Evolutionary conservation across 2,797 vertebrate species (phyloP).

Genomic region (Sylvilagus floridanus): DNA sequence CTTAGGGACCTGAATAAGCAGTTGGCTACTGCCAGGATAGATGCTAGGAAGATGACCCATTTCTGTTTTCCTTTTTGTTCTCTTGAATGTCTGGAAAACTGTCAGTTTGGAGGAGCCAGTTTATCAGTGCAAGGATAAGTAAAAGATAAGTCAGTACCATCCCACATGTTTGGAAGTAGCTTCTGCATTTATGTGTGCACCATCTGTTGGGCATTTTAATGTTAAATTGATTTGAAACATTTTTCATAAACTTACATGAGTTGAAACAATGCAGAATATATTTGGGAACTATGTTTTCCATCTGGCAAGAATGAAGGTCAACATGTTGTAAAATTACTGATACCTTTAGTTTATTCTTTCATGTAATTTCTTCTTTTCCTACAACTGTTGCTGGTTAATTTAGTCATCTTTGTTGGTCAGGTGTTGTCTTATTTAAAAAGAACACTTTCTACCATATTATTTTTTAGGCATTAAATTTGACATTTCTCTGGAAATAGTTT

Average conservation of each 20-base stretch:
- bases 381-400: constrained; percentile 4
- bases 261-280: constrained; percentile 42
- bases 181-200: constrained; percentile 88
- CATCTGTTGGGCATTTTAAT: constrained; percentile 82
- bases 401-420: neutral
- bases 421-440: neutral
- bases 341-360: neutral
- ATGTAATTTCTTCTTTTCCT: constrained; percentile 16
- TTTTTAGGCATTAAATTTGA: constrained; percentile 5
- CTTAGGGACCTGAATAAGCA: constrained; percentile 87
- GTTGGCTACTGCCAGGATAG: constrained; percentile 84
- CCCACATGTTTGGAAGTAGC: constrained; percentile 94
- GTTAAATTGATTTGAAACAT: constrained; percentile 41
- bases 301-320: neutral
- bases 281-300: constrained; percentile 40
- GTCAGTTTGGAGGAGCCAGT: constrained; percentile 91
- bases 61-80: constrained; percentile 91
- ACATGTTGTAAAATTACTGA: constrained; percentile 15
- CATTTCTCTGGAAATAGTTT: constrained; percentile 18
- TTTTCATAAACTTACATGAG: constrained; percentile 34
- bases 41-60: constrained; percentile 88
- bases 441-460: neutral
- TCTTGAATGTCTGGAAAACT: constrained; percentile 90
- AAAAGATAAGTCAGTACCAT: constrained; percentile 94
- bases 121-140: constrained; percentile 90